phyloP scores from a whole-genome alignment of 1,140 invertebrate genomes.

The Fopius arisanus region DNA sequence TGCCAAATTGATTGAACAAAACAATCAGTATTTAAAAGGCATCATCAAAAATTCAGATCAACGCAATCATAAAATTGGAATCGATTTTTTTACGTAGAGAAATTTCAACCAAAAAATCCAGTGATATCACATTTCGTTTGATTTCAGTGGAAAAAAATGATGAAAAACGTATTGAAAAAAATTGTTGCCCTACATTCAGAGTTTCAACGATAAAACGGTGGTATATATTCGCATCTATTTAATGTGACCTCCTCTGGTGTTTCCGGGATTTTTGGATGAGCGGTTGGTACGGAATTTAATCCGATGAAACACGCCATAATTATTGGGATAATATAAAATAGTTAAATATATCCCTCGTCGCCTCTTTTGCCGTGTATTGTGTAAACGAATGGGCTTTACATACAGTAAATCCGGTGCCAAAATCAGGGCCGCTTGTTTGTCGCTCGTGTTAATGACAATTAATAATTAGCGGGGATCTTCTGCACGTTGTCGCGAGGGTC shows the following conservation, averaged over 20 bases:
- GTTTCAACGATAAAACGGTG: not conserved
- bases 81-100: too few species aligned
- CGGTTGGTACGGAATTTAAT: constrained; percentile 5
- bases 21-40: too few species aligned
- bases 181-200: not conserved
- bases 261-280: not conserved
- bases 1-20: too few species aligned
- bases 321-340: constrained; percentile 33
- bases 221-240: constrained; percentile 18
- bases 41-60: too few species aligned
- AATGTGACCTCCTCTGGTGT: not conserved
- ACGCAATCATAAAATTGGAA: too few species aligned
- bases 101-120: too few species aligned
- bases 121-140: not conserved
- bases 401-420: not conserved
- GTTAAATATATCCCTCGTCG: not conserved
- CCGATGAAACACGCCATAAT: constrained; percentile 29
- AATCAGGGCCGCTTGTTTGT: not conserved
- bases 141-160: not conserved
- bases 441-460: not conserved
- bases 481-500: too few species aligned
- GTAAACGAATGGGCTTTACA: not conserved
- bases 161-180: not conserved
- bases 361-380: not conserved
- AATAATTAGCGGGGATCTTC: not conserved